These are phyloP conservation scores for Cosmia trapezina DNA, from an alignment of 2,888 invertebrate species.

Conservation along the genomic window DNA sequence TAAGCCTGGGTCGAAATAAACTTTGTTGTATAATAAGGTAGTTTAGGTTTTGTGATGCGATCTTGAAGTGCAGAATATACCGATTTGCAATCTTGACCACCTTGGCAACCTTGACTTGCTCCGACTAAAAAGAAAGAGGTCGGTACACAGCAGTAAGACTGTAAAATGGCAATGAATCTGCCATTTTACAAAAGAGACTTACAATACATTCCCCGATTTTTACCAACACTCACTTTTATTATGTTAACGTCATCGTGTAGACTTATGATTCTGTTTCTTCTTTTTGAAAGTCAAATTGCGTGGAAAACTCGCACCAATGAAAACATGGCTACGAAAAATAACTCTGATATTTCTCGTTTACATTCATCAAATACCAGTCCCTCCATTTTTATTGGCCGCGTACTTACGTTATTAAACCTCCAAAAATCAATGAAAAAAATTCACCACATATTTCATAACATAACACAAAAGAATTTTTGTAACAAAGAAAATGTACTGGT, in stretches of 20 bases:
- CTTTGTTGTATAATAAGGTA: neutral
- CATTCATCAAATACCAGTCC: conserved; percentile 12
- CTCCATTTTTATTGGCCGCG: conserved; percentile 15
- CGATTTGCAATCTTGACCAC: neutral
- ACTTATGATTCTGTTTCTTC: neutral
- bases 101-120: neutral
- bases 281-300: neutral
- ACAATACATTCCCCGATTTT: neutral
- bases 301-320: neutral
- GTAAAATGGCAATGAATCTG: neutral
- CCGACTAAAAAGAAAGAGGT: neutral
- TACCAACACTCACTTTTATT: neutral
- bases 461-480: conserved; percentile 28
- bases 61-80: neutral
- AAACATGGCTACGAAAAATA: conserved; percentile 7
- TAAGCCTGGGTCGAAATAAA: no score
- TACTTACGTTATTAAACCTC: conserved; percentile 19
- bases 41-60: neutral
- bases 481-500: conserved; percentile 39
- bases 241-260: neutral
- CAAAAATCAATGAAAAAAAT: conserved; percentile 24
- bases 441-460: conserved; percentile 12
- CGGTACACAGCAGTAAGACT: neutral
- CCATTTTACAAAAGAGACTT: neutral
- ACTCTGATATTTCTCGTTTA: neutral